Percentiles rank a stretch among this genome's conserved stretches.
Conservation (phyloP, 2,797 vertebrate genomes). For the Capromys pilorides region DNA sequence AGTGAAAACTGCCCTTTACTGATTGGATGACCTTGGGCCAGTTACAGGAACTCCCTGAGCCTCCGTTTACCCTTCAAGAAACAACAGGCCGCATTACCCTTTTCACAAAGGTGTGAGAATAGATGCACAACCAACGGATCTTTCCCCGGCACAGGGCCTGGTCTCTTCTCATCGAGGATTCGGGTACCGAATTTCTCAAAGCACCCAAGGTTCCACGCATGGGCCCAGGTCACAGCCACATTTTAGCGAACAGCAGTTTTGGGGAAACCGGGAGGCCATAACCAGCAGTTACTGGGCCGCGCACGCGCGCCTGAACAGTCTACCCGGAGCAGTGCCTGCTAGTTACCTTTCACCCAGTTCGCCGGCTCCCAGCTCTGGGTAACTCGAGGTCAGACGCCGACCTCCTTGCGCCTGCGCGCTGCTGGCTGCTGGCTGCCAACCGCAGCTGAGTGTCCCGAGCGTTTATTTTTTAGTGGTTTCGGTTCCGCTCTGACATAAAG, state of each 20-base stretch:
- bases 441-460: rapidly evolving
- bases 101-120: neutral
- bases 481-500: slow-evolving; percentile 41
- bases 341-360: slow-evolving; percentile 86
- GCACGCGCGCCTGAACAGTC: slow-evolving; percentile 16
- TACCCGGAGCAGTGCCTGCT: slow-evolving; percentile 66
- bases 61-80: slow-evolving; percentile 21
- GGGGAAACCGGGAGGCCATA: neutral
- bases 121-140: neutral
- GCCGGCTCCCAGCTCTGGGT: slow-evolving; percentile 67
- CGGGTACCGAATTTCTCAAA: neutral
- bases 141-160: neutral
- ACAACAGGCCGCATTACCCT: neutral
- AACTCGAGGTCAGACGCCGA: slow-evolving; percentile 82
- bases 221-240: neutral
- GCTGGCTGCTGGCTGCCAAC: rapidly evolving
- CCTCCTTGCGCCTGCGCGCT: slow-evolving; percentile 74
- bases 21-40: neutral
- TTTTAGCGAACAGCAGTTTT: neutral
- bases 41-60: neutral
- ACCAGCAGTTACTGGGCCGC: neutral
- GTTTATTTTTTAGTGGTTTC: slow-evolving; percentile 17
- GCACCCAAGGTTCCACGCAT: neutral
- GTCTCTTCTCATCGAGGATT: neutral
- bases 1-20: neutral